phyloP scores from a whole-genome alignment of 2,113 vertebrate genomes.

The Litocranius walleri region DNA sequence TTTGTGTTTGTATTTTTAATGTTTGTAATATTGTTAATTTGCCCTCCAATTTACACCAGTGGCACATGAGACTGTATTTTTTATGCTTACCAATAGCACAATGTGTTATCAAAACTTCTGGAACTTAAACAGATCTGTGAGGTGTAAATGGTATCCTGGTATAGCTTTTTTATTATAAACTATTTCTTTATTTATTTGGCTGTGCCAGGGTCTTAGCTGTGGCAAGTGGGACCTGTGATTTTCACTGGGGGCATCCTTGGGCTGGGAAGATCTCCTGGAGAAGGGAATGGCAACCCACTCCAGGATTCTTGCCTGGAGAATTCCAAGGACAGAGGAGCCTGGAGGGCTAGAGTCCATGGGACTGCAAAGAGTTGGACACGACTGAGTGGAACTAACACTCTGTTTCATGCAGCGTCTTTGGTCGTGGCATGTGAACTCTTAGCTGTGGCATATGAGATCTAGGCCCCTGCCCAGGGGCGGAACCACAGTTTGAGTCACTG shows the following conservation, averaged over 20 bases:
- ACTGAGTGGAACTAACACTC: neutral
- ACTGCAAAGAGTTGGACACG: neutral
- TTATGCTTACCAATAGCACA: neutral
- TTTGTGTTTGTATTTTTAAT: neutral
- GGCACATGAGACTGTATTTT: neutral
- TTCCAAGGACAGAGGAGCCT: neutral
- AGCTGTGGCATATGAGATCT: neutral
- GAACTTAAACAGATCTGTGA: neutral
- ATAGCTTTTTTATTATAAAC: accelerated
- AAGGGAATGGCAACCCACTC: neutral
- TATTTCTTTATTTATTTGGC: neutral
- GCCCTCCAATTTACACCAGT: neutral
- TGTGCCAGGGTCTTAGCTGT: neutral
- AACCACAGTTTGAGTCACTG: neutral
- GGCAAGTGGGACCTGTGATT: neutral
- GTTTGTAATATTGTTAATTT: neutral
- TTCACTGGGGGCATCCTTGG: neutral
- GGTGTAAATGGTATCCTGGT: neutral
- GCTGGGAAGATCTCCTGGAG: neutral
- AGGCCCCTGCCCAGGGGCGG: neutral
- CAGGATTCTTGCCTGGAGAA: neutral
- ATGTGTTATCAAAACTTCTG: neutral
- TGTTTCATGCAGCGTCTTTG: neutral
- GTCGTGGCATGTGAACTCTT: neutral
- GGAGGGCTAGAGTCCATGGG: neutral